Base-by-base conservation (phyloP, 1,140 invertebrate species). In the Meloidogyne hapla region DNA sequence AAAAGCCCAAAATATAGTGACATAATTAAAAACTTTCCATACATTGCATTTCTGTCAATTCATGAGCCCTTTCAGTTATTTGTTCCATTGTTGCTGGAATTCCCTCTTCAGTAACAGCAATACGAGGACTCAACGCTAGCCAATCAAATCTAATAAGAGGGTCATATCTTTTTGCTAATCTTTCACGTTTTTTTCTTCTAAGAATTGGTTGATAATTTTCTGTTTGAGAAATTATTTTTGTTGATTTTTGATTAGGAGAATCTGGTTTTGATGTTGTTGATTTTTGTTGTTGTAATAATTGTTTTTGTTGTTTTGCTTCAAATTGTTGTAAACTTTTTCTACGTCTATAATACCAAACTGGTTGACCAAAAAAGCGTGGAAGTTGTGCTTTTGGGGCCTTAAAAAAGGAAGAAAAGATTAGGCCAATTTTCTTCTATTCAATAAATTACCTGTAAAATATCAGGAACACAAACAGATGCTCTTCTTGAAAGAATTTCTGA, bases 61-160 rank as follows among this genome's bases (percentile, higher is more conserved):
- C 48, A 0, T 56, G 18, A 56, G 48, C 48, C n/a, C 48, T 56
- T 56, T 56, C 48, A 56, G 48, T 8, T 5, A 56, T 56, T 56
- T 56, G 48, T 56, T 73, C 48, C 26, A 26, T 63, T 18, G 23
- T 64, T 23, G 80, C 79, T 2, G 73, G 66, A 67, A 75, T 28
- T 74, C 77, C 70, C 18, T 77, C 69, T 18, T 83, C 77, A 40
- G 81, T 77, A 10, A 81, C 26, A 13, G 72, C 69, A 21, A 79
- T 71, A 45, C 84, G 26, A 21, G 84, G 84, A 26, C 79, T 83
- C 6, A 86, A 75, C 62, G 86, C 83, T 25, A 86, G 73, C 84
- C 84, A 86, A 42, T 83, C 85, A 26, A 87, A 71, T 5, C 73
- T 62, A 8, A 21, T 42, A 2, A 87, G 63, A 13, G 85, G 85